Evolutionary conservation across 2,888 invertebrate genomes (phyloP), one percentile per base, ranked within the genome.

Genomic region (Oscheius sp.): DNA sequence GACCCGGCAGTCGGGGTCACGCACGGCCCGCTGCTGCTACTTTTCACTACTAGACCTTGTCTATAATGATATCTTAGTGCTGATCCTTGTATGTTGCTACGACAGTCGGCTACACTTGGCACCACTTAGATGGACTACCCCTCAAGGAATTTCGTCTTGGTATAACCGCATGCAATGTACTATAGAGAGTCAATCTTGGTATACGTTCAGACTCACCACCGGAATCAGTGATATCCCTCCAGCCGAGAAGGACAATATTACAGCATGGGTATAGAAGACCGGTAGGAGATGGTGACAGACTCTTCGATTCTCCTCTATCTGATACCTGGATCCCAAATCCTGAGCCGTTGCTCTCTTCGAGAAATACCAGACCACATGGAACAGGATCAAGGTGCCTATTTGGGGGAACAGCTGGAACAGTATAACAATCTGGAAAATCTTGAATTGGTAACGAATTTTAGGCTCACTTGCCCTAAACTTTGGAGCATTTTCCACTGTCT

Each of bases 241-340:
- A 13, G 66, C 32, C 11, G 66, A 51, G 53, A 51, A 66, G 50
- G 51, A 50, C 35, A 51, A 11, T 21, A 66, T 66, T 5, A 32
- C 35, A 29, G 53, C 51, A 51, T 53, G 53, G 33, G 53, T 35
- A 13, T 66, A 66, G 66, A 66, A 53, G 13, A 66, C 66, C 0
- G 66, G 66, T 35, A 66, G n/a, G 1, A 66, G 66, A 53, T 66
- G 66, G 21, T 66, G 53, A 35, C 66, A 66, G 21, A 66, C 37
- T 53, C 50, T 51, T 29, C 53, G 9, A 7, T 53, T 66, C 29
- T 66, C 66, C 13, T 51, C 51, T 32, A 53, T n/a, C 51, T 66
- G 66, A 33, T 66, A 66, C 9, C 66, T 32, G 29, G 53, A 32
- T 1, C 35, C n/a, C 51, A 66, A 13, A 51, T 66, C 66, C 33